These are phyloP conservation scores for Lerema accius DNA, from an alignment of 1,140 invertebrate genomes.

Conservation along the genomic window DNA sequence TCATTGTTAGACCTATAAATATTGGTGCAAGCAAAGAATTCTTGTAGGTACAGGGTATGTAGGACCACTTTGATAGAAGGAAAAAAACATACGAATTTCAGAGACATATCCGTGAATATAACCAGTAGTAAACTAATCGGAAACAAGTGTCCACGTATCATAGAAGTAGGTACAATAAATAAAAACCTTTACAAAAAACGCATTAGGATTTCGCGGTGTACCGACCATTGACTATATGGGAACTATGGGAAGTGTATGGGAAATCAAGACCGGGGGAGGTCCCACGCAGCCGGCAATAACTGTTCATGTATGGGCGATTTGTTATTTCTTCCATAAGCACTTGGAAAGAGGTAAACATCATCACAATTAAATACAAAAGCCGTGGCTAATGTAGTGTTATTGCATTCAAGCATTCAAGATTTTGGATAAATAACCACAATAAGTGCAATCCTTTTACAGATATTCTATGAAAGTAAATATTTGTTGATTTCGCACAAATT, in stretches of 20 bases:
- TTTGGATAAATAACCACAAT: neutral
- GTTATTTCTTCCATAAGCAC: slow-evolving; percentile 25
- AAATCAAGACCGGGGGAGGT: slow-evolving; percentile 23
- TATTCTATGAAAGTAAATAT: neutral
- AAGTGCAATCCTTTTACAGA: neutral
- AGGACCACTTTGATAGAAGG: too few species aligned
- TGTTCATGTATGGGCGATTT: slow-evolving; percentile 24
- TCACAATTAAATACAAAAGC: slow-evolving; percentile 23
- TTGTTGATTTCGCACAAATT: neutral
- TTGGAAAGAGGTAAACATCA: slow-evolving; percentile 16
- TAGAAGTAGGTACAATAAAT: neutral
- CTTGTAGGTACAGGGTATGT: too few species aligned
- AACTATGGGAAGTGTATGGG: slow-evolving; percentile 13
- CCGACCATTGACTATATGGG: slow-evolving; percentile 4
- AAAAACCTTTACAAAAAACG: slow-evolving; percentile 9
- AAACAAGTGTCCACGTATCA: neutral
- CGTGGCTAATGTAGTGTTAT: slow-evolving; percentile 8
- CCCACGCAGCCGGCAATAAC: slow-evolving; percentile 25
- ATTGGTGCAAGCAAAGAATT: too few species aligned
- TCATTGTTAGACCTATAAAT: too few species aligned
- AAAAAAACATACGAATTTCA: too few species aligned
- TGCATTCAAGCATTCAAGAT: neutral
- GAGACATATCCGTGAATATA: too few species aligned
- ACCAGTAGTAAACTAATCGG: too few species aligned
- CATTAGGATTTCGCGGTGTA: slow-evolving; percentile 28